Evolutionary conservation across 2,888 invertebrate species (phyloP).

Genomic region (Perithous albicinctus): DNA sequence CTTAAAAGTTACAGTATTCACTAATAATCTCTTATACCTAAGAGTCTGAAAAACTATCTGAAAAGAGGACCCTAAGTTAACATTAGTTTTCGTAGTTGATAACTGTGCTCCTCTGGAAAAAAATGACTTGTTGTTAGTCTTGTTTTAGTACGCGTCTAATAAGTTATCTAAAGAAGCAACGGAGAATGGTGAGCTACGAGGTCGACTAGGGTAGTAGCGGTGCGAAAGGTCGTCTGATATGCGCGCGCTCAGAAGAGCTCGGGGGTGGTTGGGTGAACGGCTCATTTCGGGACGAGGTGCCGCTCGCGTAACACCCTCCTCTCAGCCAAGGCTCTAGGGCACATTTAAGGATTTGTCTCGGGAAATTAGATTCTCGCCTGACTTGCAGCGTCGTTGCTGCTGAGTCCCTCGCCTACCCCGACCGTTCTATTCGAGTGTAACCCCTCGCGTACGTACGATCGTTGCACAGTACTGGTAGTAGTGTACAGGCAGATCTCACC

Average conservation of each 20-base stretch:
- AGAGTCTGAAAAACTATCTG: not conserved
- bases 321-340: constrained; percentile 76
- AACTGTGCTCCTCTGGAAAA: constrained; percentile 21
- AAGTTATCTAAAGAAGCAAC: constrained; percentile 63
- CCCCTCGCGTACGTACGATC: constrained; percentile 36
- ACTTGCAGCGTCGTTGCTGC: constrained; percentile 77
- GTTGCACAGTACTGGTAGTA: constrained; percentile 19
- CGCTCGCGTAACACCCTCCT: constrained; percentile 59
- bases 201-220: constrained; percentile 39
- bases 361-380: constrained; percentile 83
- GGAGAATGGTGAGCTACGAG: constrained; percentile 49
- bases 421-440: constrained; percentile 44
- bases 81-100: constrained; percentile 2
- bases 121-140: constrained; percentile 12
- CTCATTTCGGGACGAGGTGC: constrained; percentile 65
- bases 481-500: constrained; percentile 68
- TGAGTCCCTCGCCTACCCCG: constrained; percentile 64
- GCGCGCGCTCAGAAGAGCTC: constrained; percentile 48
- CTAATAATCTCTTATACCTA: constrained; percentile 43
- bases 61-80: constrained; percentile 9
- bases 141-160: constrained; percentile 56
- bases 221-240: constrained; percentile 56
- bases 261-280: constrained; percentile 48
- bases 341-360: constrained; percentile 83
- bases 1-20: constrained; percentile 8